phyloP scores from a whole-genome alignment of 2,888 invertebrate genomes.

The Notodonta dromedarius region DNA sequence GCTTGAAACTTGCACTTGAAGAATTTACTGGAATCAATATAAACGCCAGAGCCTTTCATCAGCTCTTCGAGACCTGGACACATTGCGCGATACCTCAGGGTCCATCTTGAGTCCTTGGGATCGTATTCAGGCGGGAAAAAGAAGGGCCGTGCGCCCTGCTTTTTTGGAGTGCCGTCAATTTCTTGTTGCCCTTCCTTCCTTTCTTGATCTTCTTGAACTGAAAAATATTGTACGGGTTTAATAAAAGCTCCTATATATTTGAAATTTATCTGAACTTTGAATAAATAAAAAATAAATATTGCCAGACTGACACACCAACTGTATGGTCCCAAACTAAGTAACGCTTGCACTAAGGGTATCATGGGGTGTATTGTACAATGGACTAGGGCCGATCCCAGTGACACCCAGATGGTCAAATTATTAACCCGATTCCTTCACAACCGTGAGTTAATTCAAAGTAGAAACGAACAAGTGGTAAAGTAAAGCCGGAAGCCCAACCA shows the following conservation, averaged over 20 bases:
- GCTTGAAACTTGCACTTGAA: background rate
- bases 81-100: conserved; percentile 9
- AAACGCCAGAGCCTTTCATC: conserved; percentile 7
- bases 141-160: background rate
- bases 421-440: no score
- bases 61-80: conserved; percentile 9
- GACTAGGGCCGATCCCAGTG: no score
- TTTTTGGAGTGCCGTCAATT: background rate
- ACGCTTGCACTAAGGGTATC: no score
- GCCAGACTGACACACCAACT: no score
- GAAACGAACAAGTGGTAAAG: no score
- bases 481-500: no score
- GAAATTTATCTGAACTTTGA: no score
- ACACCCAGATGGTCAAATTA: no score
- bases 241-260: background rate
- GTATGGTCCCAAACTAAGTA: no score
- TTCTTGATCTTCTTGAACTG: background rate
- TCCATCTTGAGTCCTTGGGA: conserved; percentile 14
- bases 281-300: no score
- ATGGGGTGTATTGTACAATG: no score
- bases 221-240: background rate
- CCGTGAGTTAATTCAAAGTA: no score
- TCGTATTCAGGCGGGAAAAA: background rate
- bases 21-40: conserved; percentile 3
- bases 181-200: background rate